phyloP scores from a whole-genome alignment of 2,888 invertebrate genomes.

The Azorinus chamasolen region DNA sequence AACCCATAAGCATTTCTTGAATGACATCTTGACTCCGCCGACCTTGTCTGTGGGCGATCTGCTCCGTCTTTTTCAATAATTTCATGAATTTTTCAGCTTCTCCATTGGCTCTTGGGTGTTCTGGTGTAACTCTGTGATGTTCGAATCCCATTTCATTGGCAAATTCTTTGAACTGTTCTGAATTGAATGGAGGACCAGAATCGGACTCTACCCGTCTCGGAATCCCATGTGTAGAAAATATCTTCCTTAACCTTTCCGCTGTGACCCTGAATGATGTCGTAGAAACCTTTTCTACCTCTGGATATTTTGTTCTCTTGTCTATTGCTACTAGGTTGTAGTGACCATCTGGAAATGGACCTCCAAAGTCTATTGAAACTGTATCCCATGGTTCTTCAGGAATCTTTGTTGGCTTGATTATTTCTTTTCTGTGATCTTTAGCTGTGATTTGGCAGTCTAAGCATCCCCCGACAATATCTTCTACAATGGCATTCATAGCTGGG shows the following conservation, averaged over 20 bases:
- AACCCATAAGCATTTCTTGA: neutral
- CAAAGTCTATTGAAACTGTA: too few relatives aligned
- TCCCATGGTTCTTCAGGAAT: conserved; percentile 31
- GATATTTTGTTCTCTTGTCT: conserved; percentile 20
- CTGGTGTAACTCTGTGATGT: too few relatives aligned
- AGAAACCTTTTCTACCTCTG: conserved; percentile 18
- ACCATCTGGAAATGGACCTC: too few relatives aligned
- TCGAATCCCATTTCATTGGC: too few relatives aligned
- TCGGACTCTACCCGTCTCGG: conserved; percentile 28
- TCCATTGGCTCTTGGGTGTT: too few relatives aligned
- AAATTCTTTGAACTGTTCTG: conserved; percentile 38
- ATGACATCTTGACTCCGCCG: neutral
- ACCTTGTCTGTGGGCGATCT: conserved; percentile 12
- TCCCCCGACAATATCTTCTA: conserved; percentile 7
- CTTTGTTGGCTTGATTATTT: conserved; percentile 29
- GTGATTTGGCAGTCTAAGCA: conserved; percentile 39
- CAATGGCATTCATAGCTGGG: neutral
- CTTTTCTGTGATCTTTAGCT: conserved; percentile 17
- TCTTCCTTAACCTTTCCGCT: conserved; percentile 11
- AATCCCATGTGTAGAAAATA: conserved; percentile 49
- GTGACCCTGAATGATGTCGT: conserved; percentile 21
- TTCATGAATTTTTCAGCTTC: conserved; percentile 38
- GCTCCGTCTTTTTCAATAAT: conserved; percentile 17
- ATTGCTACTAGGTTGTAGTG: too few relatives aligned
- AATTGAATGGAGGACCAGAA: conserved; percentile 54